A percentile compares a stretch with the other conserved stretches of the same genome.
Conservation (phyloP, 2,888 invertebrate species). For the Pristionchus fissidentatus region DNA sequence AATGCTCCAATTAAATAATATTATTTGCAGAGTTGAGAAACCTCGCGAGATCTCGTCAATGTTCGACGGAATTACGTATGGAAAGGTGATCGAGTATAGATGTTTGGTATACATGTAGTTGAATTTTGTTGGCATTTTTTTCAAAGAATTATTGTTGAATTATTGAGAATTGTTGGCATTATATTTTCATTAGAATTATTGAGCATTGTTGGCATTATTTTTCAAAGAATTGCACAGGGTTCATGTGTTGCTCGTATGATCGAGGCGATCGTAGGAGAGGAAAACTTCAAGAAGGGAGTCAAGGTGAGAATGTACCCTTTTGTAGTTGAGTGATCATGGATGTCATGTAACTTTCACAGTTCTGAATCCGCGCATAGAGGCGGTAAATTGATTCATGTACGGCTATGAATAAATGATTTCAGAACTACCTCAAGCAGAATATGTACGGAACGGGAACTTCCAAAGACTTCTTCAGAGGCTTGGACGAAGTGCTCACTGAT, state of each 20-base stretch:
- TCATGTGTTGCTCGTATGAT: conserved; percentile 67
- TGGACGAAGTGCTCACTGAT: conserved; percentile 80
- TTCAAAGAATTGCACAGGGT: conserved; percentile 48
- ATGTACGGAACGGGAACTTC: conserved; percentile 85
- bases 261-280: conserved; percentile 63
- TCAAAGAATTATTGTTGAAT: too few relatives aligned
- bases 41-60: conserved; percentile 39
- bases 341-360: not conserved
- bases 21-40: conserved; percentile 32
- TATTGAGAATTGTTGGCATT: not conserved
- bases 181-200: too few relatives aligned
- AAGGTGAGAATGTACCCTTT: conserved; percentile 51
- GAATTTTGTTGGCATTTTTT: too few relatives aligned
- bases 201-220: too few relatives aligned
- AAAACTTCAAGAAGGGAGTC: conserved; percentile 62
- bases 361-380: not conserved
- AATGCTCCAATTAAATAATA: not conserved
- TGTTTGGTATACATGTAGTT: too few relatives aligned
- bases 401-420: conserved; percentile 67
- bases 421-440: conserved; percentile 83
- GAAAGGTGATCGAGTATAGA: conserved; percentile 81
- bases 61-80: conserved; percentile 90
- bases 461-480: conserved; percentile 86
- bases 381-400: not conserved
- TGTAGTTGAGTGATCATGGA: not conserved